Base-by-base conservation (phyloP, 2,113 vertebrate genomes). In the Scytalopus superciliaris region DNA sequence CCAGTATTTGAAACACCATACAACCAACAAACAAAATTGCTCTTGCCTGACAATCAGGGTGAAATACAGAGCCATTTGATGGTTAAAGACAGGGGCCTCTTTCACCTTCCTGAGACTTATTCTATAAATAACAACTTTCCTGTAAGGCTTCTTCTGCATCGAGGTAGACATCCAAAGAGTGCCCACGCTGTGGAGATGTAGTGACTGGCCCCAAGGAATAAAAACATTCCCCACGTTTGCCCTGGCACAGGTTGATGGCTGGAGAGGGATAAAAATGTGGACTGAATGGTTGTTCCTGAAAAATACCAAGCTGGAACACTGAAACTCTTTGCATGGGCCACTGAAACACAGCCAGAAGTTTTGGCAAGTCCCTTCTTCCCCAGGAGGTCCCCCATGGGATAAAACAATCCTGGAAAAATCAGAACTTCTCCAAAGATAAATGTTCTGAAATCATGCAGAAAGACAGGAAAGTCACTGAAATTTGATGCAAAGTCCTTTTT, bases 381-480 rank as follows among this genome's bases (percentile, higher is more conserved):
- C 21, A 39, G 40, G 14, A 60, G 67, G 27, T 50, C 14, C 70
- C 0, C 0, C 49, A 50, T 1, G 33, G 67, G 33, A 40, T 50
- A 77, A 91, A 94, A 68, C 4, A 64, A 76, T 27, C 84, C 73
- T 17, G 33, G 40, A 83, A 89, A 90, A 91, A 64, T 68, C 63
- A 76, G 47, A 72, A 63, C n/a, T 67, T 40, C 42, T 79, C 55
- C 12, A 11, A 66, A 78, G 93, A 47, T 2, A 47, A 52, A 57
- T 37, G n/a, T n/a, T 70, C 80, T 47, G 76, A 76, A 93, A 63
- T 63, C 53, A 30, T 1, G 31, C 6, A 15, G 72, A 83, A 79
- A 68, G 79, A 28, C 31, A 47, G 44, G 42, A 53, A 79, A 87
- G 88, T 63, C 27, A 52, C 31, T 64, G 90, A 84, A 37, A 86